Base-by-base conservation (phyloP, 1,140 invertebrate species). In the Mesaphorura yosii region DNA sequence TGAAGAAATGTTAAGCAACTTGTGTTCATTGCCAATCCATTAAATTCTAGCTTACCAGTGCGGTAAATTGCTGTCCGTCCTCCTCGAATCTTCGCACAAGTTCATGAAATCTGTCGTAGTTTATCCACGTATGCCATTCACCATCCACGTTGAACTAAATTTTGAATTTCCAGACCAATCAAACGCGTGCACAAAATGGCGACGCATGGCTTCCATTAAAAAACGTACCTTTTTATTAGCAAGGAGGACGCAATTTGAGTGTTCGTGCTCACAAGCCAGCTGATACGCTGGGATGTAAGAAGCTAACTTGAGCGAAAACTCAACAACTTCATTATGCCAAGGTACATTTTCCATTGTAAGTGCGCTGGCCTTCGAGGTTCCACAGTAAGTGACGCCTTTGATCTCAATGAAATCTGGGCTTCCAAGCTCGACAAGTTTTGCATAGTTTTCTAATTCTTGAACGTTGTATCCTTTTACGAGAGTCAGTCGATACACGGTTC, bases 321-420 rank as follows among this genome's bases (percentile, higher is more conserved):
- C 62, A 3, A 78, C 66, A 0, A 81, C 78, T 66, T 81, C 78
- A 60, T 76, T 70, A 64, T 80, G 78, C 77, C 78, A 80, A 3
- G 78, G 78, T 1, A 81, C 75, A 69, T 81, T 80, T 53, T 76
- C 70, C 78, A 81, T 81, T 3, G 78, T 81, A 46, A 81, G 62
- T 19, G 61, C 69, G 55, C 63, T 73, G 1, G 74, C 73, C 63
- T 78, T 78, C 1, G 75, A 75, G 28, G 75, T 75, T 10, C 78
- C 78, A 67, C 78, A 81, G 64, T 74, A 81, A 3, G 78, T 81
- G 0, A 80, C 78, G 40, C 78, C 78, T 67, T 81, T 81, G 20
- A 81, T 72, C 70, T 81, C 79, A 62, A 81, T 81, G 60, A 81
- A 80, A 68, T 80, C 78, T 48, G 79, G 79, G 42, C 75, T 69